These are phyloP conservation scores for Cisticola juncidis DNA, from an alignment of 2,113 vertebrate species.

Conservation along the genomic window DNA sequence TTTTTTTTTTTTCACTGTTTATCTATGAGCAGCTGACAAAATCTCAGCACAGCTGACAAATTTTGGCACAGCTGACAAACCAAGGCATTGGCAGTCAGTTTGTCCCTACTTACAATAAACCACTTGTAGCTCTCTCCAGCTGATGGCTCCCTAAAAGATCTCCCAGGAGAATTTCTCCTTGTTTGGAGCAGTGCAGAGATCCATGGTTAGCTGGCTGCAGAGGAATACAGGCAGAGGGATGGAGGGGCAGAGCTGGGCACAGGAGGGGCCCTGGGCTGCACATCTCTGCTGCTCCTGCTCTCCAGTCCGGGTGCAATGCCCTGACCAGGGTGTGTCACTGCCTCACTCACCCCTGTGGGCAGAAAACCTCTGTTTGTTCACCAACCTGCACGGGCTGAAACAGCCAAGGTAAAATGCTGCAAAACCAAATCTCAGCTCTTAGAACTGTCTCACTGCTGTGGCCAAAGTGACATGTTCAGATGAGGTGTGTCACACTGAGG, in stretches of 20 bases:
- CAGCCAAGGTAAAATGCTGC: not conserved
- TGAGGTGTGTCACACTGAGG: not conserved
- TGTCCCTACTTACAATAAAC: not conserved
- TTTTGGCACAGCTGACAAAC: not conserved
- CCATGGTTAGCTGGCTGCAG: fast-evolving
- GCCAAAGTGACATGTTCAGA: fast-evolving
- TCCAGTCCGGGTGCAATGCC: fast-evolving
- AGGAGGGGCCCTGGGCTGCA: not conserved
- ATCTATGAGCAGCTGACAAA: not conserved
- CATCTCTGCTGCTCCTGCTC: not conserved
- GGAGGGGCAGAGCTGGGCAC: not conserved
- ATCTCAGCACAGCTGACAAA: constrained; percentile 1
- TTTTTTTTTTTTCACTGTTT: not conserved
- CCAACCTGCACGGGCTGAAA: not conserved
- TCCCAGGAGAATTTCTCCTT: not conserved
- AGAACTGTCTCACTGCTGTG: not conserved
- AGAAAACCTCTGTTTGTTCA: not conserved
- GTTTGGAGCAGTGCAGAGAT: not conserved
- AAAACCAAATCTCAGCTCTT: not conserved
- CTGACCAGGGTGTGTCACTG: fast-evolving
- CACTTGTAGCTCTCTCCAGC: not conserved
- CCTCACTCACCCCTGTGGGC: not conserved
- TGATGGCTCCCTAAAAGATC: not conserved
- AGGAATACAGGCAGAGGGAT: fast-evolving
- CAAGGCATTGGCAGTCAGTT: not conserved